Evolutionary conservation across 2,797 vertebrate genomes (phyloP).

Genomic region (Denticeps clupeoides): DNA sequence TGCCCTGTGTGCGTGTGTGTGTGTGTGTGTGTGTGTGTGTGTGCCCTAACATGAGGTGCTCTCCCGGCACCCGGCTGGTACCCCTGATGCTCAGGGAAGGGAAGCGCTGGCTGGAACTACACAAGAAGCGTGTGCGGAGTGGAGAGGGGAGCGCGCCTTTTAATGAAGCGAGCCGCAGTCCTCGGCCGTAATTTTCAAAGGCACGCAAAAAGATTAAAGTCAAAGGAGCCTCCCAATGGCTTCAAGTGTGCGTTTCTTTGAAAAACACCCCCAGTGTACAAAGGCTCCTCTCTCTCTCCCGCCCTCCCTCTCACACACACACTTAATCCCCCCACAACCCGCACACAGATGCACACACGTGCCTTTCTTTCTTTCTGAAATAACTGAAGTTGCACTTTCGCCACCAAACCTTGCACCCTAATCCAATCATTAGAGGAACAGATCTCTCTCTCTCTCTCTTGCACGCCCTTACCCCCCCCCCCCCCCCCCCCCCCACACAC

Average conservation of each 20-base stretch:
- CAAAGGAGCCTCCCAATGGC: conserved; percentile 77
- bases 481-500: conserved; percentile 43
- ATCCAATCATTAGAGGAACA: conserved; percentile 69
- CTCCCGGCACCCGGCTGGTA: conserved; percentile 7
- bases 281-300: conserved; percentile 39
- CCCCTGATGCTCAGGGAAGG: conserved; percentile 7
- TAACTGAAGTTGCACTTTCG: conserved; percentile 66
- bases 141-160: conserved; percentile 65
- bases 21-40: conserved; percentile 23
- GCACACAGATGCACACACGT: conserved; percentile 46
- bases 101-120: conserved; percentile 63
- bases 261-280: conserved; percentile 75
- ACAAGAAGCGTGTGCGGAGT: conserved; percentile 60
- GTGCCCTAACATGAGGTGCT: conserved; percentile 36
- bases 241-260: conserved; percentile 69
- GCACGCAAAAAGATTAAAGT: conserved; percentile 71
- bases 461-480: conserved; percentile 15
- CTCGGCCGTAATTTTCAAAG: conserved; percentile 77
- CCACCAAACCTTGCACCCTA: conserved; percentile 63
- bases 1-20: conserved; percentile 9
- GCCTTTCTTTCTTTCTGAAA: conserved; percentile 46
- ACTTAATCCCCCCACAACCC: conserved; percentile 46
- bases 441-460: conserved; percentile 54
- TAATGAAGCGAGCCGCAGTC: conserved; percentile 74
- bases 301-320: conserved; percentile 46